Percentiles rank a stretch among this genome's conserved stretches.
Conservation (phyloP, 2,113 vertebrate genomes). For the Misgurnus mizolepis region DNA sequence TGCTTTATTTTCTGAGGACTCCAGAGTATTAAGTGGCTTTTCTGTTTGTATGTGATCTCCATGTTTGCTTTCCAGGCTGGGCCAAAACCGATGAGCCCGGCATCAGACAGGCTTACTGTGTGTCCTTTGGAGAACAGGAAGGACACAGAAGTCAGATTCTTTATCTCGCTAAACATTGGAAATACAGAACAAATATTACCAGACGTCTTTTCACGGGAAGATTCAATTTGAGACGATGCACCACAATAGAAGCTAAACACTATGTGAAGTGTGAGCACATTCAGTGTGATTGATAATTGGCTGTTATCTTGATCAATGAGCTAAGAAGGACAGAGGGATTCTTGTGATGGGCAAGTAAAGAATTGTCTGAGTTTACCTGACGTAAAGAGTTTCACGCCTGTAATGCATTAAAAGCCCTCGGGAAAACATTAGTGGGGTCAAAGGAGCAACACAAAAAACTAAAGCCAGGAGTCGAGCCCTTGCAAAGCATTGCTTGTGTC, state of each 20-base stretch:
- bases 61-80: neutral
- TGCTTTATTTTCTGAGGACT: too few relatives aligned
- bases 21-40: neutral
- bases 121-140: constrained; percentile 6
- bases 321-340: constrained; percentile 20
- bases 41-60: neutral
- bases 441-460: too few relatives aligned
- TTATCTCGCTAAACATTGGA: constrained; percentile 38
- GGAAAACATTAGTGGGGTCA: too few relatives aligned
- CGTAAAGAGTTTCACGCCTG: neutral
- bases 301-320: constrained; percentile 44
- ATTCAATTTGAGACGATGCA: constrained; percentile 51
- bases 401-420: neutral
- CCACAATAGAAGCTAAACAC: constrained; percentile 40
- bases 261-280: constrained; percentile 29
- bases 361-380: constrained; percentile 41
- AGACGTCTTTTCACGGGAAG: neutral
- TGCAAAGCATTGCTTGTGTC: too few relatives aligned
- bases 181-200: constrained; percentile 7
- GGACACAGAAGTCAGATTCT: constrained; percentile 20
- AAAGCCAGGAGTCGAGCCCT: too few relatives aligned
- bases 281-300: constrained; percentile 42
- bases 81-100: constrained; percentile 35
- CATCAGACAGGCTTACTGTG: neutral
- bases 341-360: constrained; percentile 26